A percentile compares a stretch with the other conserved stretches of the same genome.
These are phyloP conservation scores for Danio aesculapii DNA, from an alignment of 2,797 vertebrate species.

Conservation along the genomic window DNA sequence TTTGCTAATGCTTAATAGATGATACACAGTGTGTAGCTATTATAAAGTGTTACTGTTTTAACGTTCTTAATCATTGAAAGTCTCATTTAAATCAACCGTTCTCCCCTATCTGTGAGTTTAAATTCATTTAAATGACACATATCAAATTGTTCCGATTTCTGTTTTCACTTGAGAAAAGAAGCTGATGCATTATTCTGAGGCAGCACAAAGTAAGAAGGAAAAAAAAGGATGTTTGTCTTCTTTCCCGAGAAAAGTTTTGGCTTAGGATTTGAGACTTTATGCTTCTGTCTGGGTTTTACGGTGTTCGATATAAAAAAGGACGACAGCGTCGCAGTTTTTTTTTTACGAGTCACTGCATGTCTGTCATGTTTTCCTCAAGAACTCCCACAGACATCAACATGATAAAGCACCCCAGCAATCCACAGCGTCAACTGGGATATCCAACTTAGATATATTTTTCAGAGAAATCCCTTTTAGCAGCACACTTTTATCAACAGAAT, in stretches of 20 bases:
- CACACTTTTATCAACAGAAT: conserved; percentile 29
- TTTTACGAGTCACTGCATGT: conserved; percentile 63
- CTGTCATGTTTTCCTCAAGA: conserved; percentile 45
- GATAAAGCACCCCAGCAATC: conserved; percentile 35
- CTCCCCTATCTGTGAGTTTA: too few relatives aligned
- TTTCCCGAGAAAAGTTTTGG: conserved; percentile 25
- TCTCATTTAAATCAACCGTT: too few relatives aligned
- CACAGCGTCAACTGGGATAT: conserved; percentile 18
- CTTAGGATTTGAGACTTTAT: conserved; percentile 58
- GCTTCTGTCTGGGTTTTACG: conserved; percentile 49
- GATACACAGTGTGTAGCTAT: too few relatives aligned
- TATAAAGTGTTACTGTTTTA: too few relatives aligned
- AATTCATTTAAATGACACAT: too few relatives aligned
- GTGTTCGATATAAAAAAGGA: conserved; percentile 61
- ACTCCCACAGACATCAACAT: conserved; percentile 44
- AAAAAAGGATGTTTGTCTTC: conserved; percentile 60
- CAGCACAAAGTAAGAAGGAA: conserved; percentile 40
- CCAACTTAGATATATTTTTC: neutral
- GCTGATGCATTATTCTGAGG: conserved; percentile 20
- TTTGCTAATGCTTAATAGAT: too few relatives aligned
- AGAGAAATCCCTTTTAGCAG: conserved; percentile 17
- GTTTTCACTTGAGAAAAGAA: neutral
- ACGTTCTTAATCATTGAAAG: too few relatives aligned
- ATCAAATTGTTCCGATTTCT: conserved; percentile 39
- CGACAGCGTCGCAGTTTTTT: conserved; percentile 30